Evolutionary conservation across 2,888 invertebrate genomes (phyloP), one percentile per base, ranked within the genome.

Genomic region (Andrena trimmerana): DNA sequence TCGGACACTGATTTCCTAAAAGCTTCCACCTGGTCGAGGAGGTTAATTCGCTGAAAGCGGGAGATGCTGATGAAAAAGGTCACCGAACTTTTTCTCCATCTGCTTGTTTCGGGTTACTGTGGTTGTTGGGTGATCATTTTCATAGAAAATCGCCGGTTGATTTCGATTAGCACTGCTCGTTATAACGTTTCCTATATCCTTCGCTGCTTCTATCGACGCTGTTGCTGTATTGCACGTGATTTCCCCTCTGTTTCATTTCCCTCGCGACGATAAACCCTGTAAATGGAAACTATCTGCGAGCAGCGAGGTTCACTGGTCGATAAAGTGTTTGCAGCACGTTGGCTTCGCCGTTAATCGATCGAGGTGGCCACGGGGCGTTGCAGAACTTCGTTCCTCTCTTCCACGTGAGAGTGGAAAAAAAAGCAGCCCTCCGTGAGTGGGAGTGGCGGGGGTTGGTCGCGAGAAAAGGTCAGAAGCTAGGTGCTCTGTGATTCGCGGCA

Each of bases 311-410:
- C 73, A 70, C 65, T 82, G 83, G 42, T 74, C 83, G 84, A 83
- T 85, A 77, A 84, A 74, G 73, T 84, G 80, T 80, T 84, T 27
- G 60, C 65, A 68, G 80, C 77, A 70, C 80, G 73, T 85, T 80
- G 68, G 80, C 65, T 74, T 77, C 70, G 65, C 52, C n/a, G 69
- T 50, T 50, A 78, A 83, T 84, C 84, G 84, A 84, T 78, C 66
- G 75, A 52, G 65, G 50, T 65, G 31, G 73, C 75, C 59, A 54
- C 48, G 4, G 69, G 78, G 48, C 71, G 84, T 73, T 72, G 72
- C 74, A 52, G 63, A 80, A 80, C 54, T 77, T 80, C 50, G 31
- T 72, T 76, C 71, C 76, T 62, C 54, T 62, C 54, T 54, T 71
- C 36, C n/a, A 36, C 27, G 24, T 31, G 27, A n/a, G n/a, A 2